Evolutionary conservation across 2,797 vertebrate species (phyloP), one percentile per base, ranked within the genome.

Genomic region (Eulemur mongoz): DNA sequence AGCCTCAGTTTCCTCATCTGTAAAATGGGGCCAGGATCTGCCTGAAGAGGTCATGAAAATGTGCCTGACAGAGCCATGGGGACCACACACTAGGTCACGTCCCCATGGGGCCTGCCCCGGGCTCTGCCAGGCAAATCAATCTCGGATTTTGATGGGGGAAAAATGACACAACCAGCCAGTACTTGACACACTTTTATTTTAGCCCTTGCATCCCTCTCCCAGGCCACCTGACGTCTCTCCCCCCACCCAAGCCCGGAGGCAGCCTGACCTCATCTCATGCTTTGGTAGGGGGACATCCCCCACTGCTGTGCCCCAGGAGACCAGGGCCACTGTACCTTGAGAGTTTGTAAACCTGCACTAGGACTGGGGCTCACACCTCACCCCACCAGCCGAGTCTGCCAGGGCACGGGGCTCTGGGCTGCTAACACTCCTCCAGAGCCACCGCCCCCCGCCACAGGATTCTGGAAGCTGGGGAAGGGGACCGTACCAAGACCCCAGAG

Each of bases 161-260:
- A 87, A 87, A 78, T 6, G 27, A 83, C 10, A 94, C 52, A 75
- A 35, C 6, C 89, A 91, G 76, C 17, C 87, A 59, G 25, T 17
- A 23, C 30, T 79, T 48, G 38, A 94, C 54, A 78, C 61, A 93
- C 25, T 25, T 38, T 73, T 94, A 97, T 96, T 97, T 67, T 27
- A 75, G 63, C 40, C n/a, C 94, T 89, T 48, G 15, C 23, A 38
- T 18, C 35, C 54, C 43, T 54, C 13, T 69, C 38, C 59, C 20
- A 35, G 69, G 23, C 63, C 87, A 27, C 87, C 35, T 1, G 45
- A 38, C 13, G 0, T 45, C 70, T 87, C 57, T 43, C 61, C 45
- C 52, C 0, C 43, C 0, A 38, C 78, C 76, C 38, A 73, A 23
- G 57, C 38, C 45, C 0, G 23, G 73, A 94, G 40, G 69, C 65